These are phyloP conservation scores for Caenorhabditis angaria DNA, from an alignment of 2,888 invertebrate species.

Conservation along the genomic window DNA sequence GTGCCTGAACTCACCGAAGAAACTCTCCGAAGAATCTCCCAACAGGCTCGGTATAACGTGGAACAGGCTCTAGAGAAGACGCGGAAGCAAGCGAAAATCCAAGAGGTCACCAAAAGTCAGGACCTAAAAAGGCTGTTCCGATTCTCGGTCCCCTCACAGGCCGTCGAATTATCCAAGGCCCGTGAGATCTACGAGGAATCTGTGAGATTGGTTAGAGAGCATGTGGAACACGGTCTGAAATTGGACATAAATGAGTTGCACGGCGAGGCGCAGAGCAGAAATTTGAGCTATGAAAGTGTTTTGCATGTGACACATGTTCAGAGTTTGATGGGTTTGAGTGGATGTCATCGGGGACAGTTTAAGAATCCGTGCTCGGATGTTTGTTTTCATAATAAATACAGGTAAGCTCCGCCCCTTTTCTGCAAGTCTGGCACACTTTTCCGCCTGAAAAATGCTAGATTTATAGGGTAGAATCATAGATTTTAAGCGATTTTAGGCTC, in stretches of 20 bases:
- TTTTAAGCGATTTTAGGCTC: neutral
- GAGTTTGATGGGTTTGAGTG: slow-evolving; percentile 88
- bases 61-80: slow-evolving; percentile 50
- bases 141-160: slow-evolving; percentile 75
- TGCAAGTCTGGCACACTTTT: neutral
- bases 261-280: slow-evolving; percentile 73
- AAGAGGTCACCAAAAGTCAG: slow-evolving; percentile 46
- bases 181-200: slow-evolving; percentile 96
- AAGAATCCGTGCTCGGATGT: slow-evolving; percentile 78
- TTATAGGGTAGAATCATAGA: neutral
- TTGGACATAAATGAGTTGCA: slow-evolving; percentile 59
- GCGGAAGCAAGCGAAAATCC: slow-evolving; percentile 36
- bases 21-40: slow-evolving; percentile 23
- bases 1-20: slow-evolving; percentile 34
- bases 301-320: slow-evolving; percentile 85
- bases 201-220: slow-evolving; percentile 84
- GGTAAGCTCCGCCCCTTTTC: slow-evolving; percentile 33
- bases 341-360: slow-evolving; percentile 73
- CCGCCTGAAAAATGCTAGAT: too few relatives aligned
- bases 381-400: slow-evolving; percentile 91
- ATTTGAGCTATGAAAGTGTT: slow-evolving; percentile 84
- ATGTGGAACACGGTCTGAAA: slow-evolving; percentile 77
- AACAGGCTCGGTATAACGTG: slow-evolving; percentile 38
- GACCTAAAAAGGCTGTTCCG: slow-evolving; percentile 52
- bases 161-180: slow-evolving; percentile 86